Base-by-base conservation (phyloP, 2,888 invertebrate species). In the Leptopilina myrica region DNA sequence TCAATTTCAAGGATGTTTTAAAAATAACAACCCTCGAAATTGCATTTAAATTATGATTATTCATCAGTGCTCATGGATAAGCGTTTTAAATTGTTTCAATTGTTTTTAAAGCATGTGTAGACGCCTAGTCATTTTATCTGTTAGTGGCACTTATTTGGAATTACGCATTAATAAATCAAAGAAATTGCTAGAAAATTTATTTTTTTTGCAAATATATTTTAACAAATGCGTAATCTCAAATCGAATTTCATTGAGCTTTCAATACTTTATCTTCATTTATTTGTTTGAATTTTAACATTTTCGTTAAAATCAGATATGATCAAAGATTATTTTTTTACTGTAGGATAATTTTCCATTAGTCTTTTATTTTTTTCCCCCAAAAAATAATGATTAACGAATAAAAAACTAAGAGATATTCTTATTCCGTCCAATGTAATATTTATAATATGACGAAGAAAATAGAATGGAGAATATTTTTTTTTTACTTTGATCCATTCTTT, bases 91-190 rank as follows among this genome's bases (percentile, higher is more conserved):
- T 33, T 26, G 53, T 56, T 73, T 73, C 56, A 56, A 33, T 73
- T 73, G 33, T 33, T 56, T 73, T 56, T 8, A n/a, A 56, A 40
- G 26, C 33, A 56, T 56, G 40, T 73, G 73, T 53, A 73, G 73
- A 56, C 56, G 33, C 33, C 33, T 73, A 73, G 56, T 73, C 56
- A 73, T 56, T 73, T 56, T 9, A 11, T 14, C 33, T 33, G 12
- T 56, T 56, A 33, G 53, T 73, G 53, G 69, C 53, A 73, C 53
- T 73, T 73, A 53, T 73, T 73, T 56, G 69, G 26, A 53, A 73
- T 73, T 73, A n/a, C 33, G 53, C 69, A 53, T 73, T 26, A 12
- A 26, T 49, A 53, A 53, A 7, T 53, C 53, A n/a, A 59, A 43
- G 5, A 43, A 33, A 43, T 43, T 43, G 43, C 43, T 43, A 43